These are phyloP conservation scores for Nixonia krombeini DNA, from an alignment of 1,140 invertebrate genomes.

Conservation along the genomic window DNA sequence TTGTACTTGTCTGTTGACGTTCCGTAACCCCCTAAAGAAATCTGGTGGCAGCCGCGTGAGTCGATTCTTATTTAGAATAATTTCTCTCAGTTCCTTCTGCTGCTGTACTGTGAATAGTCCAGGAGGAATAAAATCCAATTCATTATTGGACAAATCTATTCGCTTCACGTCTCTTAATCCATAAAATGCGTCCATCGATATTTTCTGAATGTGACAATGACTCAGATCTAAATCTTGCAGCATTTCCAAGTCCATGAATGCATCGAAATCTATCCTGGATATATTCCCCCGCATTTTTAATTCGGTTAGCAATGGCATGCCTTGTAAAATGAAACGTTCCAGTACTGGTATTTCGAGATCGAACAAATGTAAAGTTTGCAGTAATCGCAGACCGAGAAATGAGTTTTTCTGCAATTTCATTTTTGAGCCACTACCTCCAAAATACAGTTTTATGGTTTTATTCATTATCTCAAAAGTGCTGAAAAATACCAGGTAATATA, in stretches of 20 bases:
- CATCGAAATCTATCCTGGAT: constrained; percentile 76
- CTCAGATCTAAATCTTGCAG: constrained; percentile 75
- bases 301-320: constrained; percentile 72
- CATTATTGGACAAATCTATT: constrained; percentile 78
- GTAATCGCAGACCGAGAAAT: constrained; percentile 74
- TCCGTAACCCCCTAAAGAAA: constrained; percentile 73
- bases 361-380: constrained; percentile 72
- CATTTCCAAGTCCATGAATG: constrained; percentile 75
- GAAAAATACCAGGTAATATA: constrained; percentile 34
- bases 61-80: constrained; percentile 76
- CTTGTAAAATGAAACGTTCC: constrained; percentile 75
- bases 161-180: constrained; percentile 74
- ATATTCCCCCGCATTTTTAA: constrained; percentile 75
- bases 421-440: constrained; percentile 73
- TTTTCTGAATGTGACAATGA: constrained; percentile 74
- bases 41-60: constrained; percentile 73
- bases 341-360: constrained; percentile 74
- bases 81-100: constrained; percentile 74
- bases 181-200: constrained; percentile 80
- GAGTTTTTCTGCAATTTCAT: constrained; percentile 75
- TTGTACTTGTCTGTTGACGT: constrained; percentile 50
- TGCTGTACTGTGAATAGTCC: constrained; percentile 74
- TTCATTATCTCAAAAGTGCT: constrained; percentile 82
- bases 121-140: constrained; percentile 74
- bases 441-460: constrained; percentile 74